A percentile compares a stretch with the other conserved stretches of the same genome.
Evolutionary conservation across 1,140 invertebrate species (phyloP).

Genomic region (Bursaphelenchus mucronatus): DNA sequence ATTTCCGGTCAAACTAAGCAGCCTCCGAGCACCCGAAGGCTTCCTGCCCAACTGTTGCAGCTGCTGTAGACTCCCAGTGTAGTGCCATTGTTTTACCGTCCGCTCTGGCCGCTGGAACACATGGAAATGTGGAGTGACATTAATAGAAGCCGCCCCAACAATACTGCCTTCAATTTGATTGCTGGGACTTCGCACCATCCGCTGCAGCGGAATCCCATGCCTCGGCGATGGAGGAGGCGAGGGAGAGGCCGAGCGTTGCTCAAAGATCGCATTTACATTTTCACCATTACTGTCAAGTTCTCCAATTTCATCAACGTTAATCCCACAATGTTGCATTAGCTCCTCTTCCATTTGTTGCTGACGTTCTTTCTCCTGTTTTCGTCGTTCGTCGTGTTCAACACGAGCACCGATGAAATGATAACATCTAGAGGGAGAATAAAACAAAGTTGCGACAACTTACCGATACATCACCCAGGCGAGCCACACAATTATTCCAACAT

Average conservation of each 20-base stretch:
- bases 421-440: no score
- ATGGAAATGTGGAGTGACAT: no score
- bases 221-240: not conserved
- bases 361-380: not conserved
- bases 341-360: constrained; percentile 5
- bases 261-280: not conserved
- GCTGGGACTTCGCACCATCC: constrained; percentile 4
- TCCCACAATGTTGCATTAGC: not conserved
- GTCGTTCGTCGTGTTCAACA: constrained; percentile 2
- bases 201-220: constrained; percentile 5
- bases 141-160: no score
- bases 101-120: no score
- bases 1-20: no score
- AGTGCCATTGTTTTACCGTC: no score
- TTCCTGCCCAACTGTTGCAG: no score
- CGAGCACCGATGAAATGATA: constrained; percentile 3
- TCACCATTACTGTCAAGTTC: not conserved
- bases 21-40: no score
- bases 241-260: not conserved
- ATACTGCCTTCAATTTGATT: not conserved
- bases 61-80: no score
- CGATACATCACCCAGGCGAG: constrained; percentile 1
- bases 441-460: no score
- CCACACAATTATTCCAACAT: not conserved
- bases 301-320: constrained; percentile 3